Conservation (phyloP, 1,140 invertebrate species). For the Elysia chlorotica region DNA sequence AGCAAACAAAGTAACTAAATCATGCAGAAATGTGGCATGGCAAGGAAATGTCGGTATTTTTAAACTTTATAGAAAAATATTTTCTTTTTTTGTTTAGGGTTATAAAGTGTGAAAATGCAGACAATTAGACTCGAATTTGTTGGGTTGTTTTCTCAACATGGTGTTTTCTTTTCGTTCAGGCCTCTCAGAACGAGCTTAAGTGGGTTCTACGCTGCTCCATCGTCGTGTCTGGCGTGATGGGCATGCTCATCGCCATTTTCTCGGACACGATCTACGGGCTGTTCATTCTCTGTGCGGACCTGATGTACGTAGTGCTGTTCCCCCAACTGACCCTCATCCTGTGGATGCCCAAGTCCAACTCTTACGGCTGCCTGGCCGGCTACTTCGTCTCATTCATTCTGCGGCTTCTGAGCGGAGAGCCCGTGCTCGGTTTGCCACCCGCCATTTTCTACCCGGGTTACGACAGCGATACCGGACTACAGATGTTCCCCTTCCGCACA, state of each 20-base stretch:
- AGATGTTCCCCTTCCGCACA: slow-evolving; percentile 49
- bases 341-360: slow-evolving; percentile 72
- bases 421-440: slow-evolving; percentile 77
- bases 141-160: no score
- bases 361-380: slow-evolving; percentile 83
- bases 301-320: slow-evolving; percentile 45
- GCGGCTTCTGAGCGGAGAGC: slow-evolving; percentile 83
- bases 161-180: slow-evolving; percentile 31
- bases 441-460: slow-evolving; percentile 85
- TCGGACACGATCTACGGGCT: slow-evolving; percentile 41
- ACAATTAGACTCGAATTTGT: no score
- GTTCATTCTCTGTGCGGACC: slow-evolving; percentile 39
- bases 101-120: no score
- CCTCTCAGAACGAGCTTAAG: slow-evolving; percentile 36
- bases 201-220: slow-evolving; percentile 42
- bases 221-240: slow-evolving; percentile 34
- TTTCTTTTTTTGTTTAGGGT: no score
- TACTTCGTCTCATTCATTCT: slow-evolving; percentile 86
- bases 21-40: no score
- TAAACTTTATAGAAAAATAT: no score
- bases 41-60: no score
- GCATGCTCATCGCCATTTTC: slow-evolving; percentile 38
- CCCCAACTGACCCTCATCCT: slow-evolving; percentile 41
- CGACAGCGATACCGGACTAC: slow-evolving; percentile 67
- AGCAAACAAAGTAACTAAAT: no score